Evolutionary conservation across 2,888 invertebrate genomes (phyloP), one percentile per base, ranked within the genome.

Genomic region (Xestia ashworthii): DNA sequence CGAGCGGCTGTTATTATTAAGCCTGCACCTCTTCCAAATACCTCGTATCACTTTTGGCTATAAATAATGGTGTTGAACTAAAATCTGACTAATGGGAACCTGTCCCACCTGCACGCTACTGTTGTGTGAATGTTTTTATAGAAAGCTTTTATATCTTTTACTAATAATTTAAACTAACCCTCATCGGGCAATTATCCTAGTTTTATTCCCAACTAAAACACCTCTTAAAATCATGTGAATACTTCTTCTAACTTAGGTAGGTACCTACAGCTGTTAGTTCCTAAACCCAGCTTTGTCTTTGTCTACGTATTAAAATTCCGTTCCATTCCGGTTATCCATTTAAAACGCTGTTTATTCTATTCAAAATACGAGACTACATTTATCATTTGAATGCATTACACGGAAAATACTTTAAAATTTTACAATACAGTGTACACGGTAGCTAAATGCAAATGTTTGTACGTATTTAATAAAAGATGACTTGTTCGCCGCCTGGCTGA

Each of bases 401-500:
- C 65, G 64, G 79, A 78, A 82, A 83, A 81, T 79, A 74, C 65
- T 78, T 79, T 72, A 78, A 87, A 80, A 76, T 65, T 75, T 76
- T 74, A 87, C 75, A 72, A 86, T 87, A 82, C 78, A 75, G 69
- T 71, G 68, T 80, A 75, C 76, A 66, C 64, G 55, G 74, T 65
- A 82, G 78, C 74, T 82, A 82, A 86, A 89, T 88, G 81, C 83
- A 89, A 88, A 90, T 88, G 85, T 89, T 85, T 87, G 79, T 75
- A 74, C 66, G 78, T 87, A 88, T 88, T 87, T 90, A 89, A 90
- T 89, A 91, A 88, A 85, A 89, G 86, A 87, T 88, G 85, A 85
- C 87, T 88, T 72, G 85, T 89, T 87, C 79, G 81, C 85, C 85
- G 85, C 80, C 75, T 75, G 78, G 77, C 78, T 83, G 74, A 78